These are phyloP conservation scores for Seriola aureovittata DNA, from an alignment of 2,113 vertebrate genomes.

Conservation along the genomic window DNA sequence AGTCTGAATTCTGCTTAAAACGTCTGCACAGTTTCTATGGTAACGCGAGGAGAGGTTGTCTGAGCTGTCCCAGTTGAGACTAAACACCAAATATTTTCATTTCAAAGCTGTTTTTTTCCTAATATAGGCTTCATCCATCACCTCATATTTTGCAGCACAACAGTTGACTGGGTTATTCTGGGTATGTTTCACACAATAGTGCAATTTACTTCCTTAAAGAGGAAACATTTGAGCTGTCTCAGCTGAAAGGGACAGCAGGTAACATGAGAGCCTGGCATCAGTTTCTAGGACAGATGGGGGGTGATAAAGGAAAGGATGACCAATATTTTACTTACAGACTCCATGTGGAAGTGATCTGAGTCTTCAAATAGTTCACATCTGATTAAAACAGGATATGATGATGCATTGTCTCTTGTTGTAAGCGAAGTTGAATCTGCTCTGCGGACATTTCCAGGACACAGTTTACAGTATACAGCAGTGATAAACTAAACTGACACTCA, in stretches of 20 bases:
- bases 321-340: slow-evolving; percentile 28
- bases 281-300: slow-evolving; percentile 59
- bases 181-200: neutral
- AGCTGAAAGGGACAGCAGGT: slow-evolving; percentile 39
- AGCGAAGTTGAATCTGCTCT: neutral
- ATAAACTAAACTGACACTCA: too few relatives aligned
- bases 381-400: neutral
- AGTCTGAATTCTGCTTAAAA: slow-evolving; percentile 48
- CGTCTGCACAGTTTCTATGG: slow-evolving; percentile 71
- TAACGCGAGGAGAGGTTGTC: slow-evolving; percentile 50
- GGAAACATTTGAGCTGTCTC: slow-evolving; percentile 46
- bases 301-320: slow-evolving; percentile 19
- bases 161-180: neutral
- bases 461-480: neutral
- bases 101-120: slow-evolving; percentile 22
- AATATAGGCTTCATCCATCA: slow-evolving; percentile 1
- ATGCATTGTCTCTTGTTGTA: neutral
- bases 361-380: neutral
- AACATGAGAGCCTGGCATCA: slow-evolving; percentile 57
- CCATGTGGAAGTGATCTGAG: neutral
- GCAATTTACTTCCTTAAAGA: neutral
- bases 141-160: slow-evolving; percentile 12
- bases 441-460: neutral
- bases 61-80: slow-evolving; percentile 57
- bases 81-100: slow-evolving; percentile 46